A percentile compares a stretch with the other conserved stretches of the same genome.
Evolutionary conservation across 2,888 invertebrate species (phyloP).

Genomic region (Labia minor): DNA sequence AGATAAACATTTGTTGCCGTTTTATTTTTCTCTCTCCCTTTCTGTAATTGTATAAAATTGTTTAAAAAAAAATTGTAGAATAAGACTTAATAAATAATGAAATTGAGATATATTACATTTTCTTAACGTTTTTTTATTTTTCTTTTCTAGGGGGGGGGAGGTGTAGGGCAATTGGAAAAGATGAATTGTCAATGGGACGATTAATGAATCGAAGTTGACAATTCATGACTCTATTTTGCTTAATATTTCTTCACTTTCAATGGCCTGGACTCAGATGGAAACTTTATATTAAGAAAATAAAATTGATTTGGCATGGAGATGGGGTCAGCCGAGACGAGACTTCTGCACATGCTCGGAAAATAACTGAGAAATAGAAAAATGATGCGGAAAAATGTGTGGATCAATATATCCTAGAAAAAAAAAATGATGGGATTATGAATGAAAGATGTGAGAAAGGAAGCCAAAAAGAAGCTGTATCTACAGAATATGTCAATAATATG

Average conservation of each 20-base stretch:
- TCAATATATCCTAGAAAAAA: not conserved
- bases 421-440: constrained; percentile 8
- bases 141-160: too few species aligned
- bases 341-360: not conserved
- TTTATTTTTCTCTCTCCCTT: too few species aligned
- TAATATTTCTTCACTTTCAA: not conserved
- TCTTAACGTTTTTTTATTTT: too few species aligned
- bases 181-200: too few species aligned
- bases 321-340: not conserved
- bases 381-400: not conserved
- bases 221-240: not conserved
- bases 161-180: too few species aligned
- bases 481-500: constrained; percentile 7
- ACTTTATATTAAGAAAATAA: not conserved
- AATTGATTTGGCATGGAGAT: not conserved
- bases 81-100: too few species aligned
- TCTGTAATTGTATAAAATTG: too few species aligned
- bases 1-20: too few species aligned
- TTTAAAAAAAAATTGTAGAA: too few species aligned
- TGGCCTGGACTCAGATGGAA: not conserved
- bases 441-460: not conserved
- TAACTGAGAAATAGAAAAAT: constrained; percentile 5
- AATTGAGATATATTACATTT: too few species aligned
- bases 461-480: not conserved
- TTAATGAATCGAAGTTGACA: too few species aligned